Base-by-base conservation (phyloP, 2,888 invertebrate species). In the Hesperia comma region DNA sequence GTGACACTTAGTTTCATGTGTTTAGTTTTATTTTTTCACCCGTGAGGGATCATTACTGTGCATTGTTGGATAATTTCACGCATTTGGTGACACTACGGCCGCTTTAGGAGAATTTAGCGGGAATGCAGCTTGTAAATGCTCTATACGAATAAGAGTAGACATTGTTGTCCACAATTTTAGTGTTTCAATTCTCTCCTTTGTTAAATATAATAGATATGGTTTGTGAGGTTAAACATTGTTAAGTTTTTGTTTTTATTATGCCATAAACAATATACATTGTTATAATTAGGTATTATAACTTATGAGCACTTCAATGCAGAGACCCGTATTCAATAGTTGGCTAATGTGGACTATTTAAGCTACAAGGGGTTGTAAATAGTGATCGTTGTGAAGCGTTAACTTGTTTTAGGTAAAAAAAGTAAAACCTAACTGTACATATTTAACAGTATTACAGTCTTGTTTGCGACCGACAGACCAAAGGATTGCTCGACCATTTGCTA, bases 41-140 rank as follows among this genome's bases (percentile, higher is more conserved):
- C 84, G 86, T 83, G 86, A 85, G 87, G 88, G 85, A 88, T 90
- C 90, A 90, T 91, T 91, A 90, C 83, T 69, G 82, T 46, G 79
- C 80, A 90, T 90, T 91, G 90, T 91, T 87, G 86, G 77, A 80
- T 85, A 89, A 91, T 91, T 91, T 90, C 88, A 91, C 89, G 90
- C 90, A 79, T 88, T 89, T 87, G 87, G 84, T 82, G 88, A 88
- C 87, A 88, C 87, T 88, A 86, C 87, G 85, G 88, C 85, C 87
- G 84, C 82, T 85, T 83, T 81, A 79, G 82, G 77, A 74, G 83
- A 86, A 83, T 88, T 89, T 87, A 87, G 83, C 84, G 80, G 82
- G 86, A 85, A 85, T 81, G 81, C 71, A 69, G 70, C 63, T 69
- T 71, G 70, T 74, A 79, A 85, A 84, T 77, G 83, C 81, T 77